Evolutionary conservation across 2,113 vertebrate genomes (phyloP).

Genomic region (Cavia porcellus): DNA sequence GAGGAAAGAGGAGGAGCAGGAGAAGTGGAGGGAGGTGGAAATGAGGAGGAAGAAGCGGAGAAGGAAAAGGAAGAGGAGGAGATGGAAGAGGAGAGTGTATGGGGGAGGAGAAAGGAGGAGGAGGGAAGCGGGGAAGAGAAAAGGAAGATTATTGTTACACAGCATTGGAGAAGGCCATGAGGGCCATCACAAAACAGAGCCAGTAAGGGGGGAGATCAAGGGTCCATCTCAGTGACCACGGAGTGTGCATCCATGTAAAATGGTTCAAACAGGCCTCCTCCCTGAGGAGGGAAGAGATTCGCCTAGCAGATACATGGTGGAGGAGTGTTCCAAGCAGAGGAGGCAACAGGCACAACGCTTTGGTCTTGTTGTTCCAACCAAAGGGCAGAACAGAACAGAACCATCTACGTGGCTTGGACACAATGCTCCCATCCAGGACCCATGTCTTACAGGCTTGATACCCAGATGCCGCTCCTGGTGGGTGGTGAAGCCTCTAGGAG

Average conservation of each 20-base stretch:
- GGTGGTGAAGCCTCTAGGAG: neutral
- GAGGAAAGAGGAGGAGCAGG: neutral
- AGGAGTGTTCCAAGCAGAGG: neutral
- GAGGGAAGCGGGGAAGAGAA: neutral
- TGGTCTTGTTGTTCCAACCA: neutral
- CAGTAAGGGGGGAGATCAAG: too few relatives aligned
- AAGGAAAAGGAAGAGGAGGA: neutral
- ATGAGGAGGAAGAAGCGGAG: too few relatives aligned
- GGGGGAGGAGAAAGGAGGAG: neutral
- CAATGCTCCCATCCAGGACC: neutral
- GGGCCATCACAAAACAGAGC: too few relatives aligned
- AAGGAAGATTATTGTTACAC: neutral
- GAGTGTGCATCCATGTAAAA: neutral
- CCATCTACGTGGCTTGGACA: neutral
- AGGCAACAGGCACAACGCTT: neutral
- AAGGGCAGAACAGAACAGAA: neutral
- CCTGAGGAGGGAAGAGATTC: neutral
- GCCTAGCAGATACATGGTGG: neutral
- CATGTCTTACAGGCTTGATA: neutral
- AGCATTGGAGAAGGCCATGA: neutral
- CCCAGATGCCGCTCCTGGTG: neutral
- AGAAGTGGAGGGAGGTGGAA: too few relatives aligned
- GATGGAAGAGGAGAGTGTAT: neutral
- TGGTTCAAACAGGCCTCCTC: accelerated
- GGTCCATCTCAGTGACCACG: too few relatives aligned